Evolutionary conservation across 2,888 invertebrate species (phyloP), one percentile per base, ranked within the genome.

Genomic region (Escarpia spicata): DNA sequence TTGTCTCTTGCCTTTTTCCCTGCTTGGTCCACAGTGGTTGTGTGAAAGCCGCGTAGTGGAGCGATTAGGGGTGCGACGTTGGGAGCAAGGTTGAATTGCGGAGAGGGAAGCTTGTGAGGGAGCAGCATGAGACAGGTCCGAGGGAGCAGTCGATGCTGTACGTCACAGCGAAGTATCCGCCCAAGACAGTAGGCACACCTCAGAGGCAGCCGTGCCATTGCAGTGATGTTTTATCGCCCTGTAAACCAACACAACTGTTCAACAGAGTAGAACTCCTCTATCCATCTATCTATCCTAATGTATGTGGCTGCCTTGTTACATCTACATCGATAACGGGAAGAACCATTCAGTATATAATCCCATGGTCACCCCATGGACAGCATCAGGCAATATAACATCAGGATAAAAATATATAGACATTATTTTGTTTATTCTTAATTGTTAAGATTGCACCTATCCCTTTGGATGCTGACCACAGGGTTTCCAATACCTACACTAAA

Each of bases 131-230:
- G 75, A 75, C 75, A 75, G 75, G 75, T 26, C 75, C 75, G 75
- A 75, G 75, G 75, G 75, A 75, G 75, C 75, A 75, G 75, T 75
- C 75, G 75, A 75, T 75, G 75, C n/a, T 75, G 75, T 26, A 75
- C 26, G 19, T 75, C 26, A 75, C 75, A 75, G n/a, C 75, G 75
- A 75, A 75, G 75, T 19, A 75, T 75, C n/a, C 75, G 19, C 26
- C 75, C 75, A 26, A 75, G 75, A 75, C 75, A 75, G 75, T 26
- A 75, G 75, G 6, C 75, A 75, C 75, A 75, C 26, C 75, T 75
- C 75, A 75, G 26, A 19, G 75, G 75, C 75, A 75, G 6, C 26
- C 26, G 75, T 6, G 75, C 75, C 75, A 75, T 75, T 26, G 75
- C 75, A 75, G 6, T 26, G n/a, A n/a, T 75, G 26, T 75, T 75